Base-by-base conservation (phyloP, 2,888 invertebrate species). In the Spatulosminthurus flaviceps region DNA sequence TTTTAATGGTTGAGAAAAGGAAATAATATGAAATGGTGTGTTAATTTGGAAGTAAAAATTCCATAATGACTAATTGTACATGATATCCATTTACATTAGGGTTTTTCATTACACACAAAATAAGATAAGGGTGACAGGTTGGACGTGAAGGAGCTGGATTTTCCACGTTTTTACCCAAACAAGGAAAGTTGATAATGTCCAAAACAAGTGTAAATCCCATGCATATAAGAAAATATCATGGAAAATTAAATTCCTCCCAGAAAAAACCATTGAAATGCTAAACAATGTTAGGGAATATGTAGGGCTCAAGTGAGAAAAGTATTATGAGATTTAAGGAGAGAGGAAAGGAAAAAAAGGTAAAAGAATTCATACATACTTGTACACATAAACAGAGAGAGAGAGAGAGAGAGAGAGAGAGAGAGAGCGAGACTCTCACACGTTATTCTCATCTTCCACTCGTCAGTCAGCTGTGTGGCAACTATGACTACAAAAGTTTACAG, bases 101-200 rank as follows among this genome's bases (percentile, higher is more conserved):
- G n/a, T n/a, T 19, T 64, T 24, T 64, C 24, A 41, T 34, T 24
- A 72, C 41, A 72, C 22, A 72, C 72, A 43, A 24, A n/a, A 42
- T 42, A 64, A 64, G 24, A 64, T 64, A 64, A 64, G 64, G 24
- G 1, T 72, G 72, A 72, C 72, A 72, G 43, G 66, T 76, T n/a
- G 66, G 34, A 66, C 26, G 29, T n/a, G 76, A 28, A 24, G 41
- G 28, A 75, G 60, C 61, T 60, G 34, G 75, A 61, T 13, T 7
- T n/a, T 21, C 34, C 24, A 29, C 43, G 60, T 78, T 78, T 67
- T 43, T 60, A 43, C 26, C 78, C 78, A 41, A 60, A 78, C 24
- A 78, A 22, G 78, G 78, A 78, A 70, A 78, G 61, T 64, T 71
- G 71, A 78, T 69, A 70, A 41, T 70, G 28, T 22, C 28, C 43